Conservation (phyloP, 2,113 vertebrate genomes). For the Macquaria ambigua region DNA sequence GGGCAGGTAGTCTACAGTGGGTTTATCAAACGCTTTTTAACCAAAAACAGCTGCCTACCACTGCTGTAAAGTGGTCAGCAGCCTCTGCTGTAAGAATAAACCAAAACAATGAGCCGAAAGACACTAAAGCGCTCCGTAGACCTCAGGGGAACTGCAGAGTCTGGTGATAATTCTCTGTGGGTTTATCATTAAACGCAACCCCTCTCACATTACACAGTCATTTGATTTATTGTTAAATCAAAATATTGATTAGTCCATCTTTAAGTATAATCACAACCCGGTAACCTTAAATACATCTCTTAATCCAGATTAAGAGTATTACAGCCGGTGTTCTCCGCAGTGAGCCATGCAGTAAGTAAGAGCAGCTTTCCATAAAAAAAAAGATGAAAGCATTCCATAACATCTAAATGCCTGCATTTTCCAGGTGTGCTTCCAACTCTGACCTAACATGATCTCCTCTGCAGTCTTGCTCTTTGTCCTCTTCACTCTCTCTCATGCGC, state of each 20-base stretch:
- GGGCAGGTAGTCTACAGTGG: background rate
- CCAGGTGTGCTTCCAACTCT: conserved; percentile 71
- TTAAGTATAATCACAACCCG: conserved; percentile 17
- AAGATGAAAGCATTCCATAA: conserved; percentile 78
- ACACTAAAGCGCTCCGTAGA: background rate
- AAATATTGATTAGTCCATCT: conserved; percentile 9
- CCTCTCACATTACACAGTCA: background rate
- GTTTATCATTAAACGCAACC: background rate
- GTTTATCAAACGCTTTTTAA: background rate
- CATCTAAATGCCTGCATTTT: conserved; percentile 61
- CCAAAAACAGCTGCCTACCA: background rate
- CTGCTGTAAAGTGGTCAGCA: too few relatives aligned
- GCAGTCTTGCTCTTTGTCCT: conserved; percentile 42
- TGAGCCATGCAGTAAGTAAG: conserved; percentile 25
- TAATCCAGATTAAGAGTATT: conserved; percentile 33
- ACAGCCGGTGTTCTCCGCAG: conserved; percentile 1
- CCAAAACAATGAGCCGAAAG: conserved; percentile 10
- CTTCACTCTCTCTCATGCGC: conserved; percentile 25
- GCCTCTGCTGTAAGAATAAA: too few relatives aligned
- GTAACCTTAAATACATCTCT: conserved; percentile 7
- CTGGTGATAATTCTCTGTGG: background rate
- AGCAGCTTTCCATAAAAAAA: conserved; percentile 51
- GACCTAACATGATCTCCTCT: conserved; percentile 62
- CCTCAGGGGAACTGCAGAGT: background rate
- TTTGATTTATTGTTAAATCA: background rate